Base-by-base conservation (phyloP, 2,113 vertebrate species). In the Anhinga rufa region DNA sequence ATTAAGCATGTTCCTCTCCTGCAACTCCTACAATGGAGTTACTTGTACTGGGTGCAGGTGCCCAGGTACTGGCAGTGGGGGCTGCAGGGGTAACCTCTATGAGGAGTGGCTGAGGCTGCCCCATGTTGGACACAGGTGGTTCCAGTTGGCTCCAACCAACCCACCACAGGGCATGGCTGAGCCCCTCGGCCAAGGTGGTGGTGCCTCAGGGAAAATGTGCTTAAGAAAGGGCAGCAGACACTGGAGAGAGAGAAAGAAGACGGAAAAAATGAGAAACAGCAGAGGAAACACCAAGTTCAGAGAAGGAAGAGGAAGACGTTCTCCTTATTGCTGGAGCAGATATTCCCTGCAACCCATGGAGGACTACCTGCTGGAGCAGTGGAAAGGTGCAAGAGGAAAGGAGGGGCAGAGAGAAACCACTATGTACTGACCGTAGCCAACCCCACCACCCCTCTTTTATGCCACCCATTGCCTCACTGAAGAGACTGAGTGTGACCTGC, bases 101-200 rank as follows among this genome's bases (percentile, higher is more conserved):
- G 54, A 64, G 69, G 17, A 32, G 26, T 12, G 13, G 17, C 26
- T 0, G 0, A 18, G 6, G 8, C 17, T 54, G 48, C 14, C 13
- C 17, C 2, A 1, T 15, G 15, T 9, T 1, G 0, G 55, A 42
- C 3, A 3, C 24, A 61, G 31, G 11, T 1, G 2, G 9, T 83
- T 51, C 44, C 29, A 70, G 29, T 14, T 2, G 7, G 15, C 10
- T 72, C 20, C 26, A 44, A 38, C 0, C 0, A 8, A 64, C 38
- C 38, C 58, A 36, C 32, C 3, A 0, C 46, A 62, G 46, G 36
- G 12, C 57, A 42, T 3, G 1, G 25, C 19, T 54, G 26, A 75
- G 49, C 28, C 34, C 28, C 1, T 6, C 22, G 48, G 17, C 28
- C 49, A 48, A 14, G 14, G 10, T 21, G 28, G 34, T 38, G 49